Conservation (phyloP, 1,140 invertebrate species). For the Popillia japonica region DNA sequence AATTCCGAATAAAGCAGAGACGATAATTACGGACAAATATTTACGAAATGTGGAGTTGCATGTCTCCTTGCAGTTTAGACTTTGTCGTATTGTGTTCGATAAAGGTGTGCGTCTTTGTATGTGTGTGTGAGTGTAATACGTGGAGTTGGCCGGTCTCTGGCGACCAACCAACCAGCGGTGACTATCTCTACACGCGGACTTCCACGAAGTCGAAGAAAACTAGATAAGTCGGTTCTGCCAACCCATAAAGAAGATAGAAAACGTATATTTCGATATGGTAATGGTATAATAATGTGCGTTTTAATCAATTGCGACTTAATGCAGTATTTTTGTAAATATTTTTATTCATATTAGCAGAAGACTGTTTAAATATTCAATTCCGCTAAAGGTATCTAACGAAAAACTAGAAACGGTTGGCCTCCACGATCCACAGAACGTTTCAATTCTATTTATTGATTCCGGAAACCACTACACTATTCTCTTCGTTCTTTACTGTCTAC, state of each 20-base stretch:
- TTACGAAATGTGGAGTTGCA: slow-evolving; percentile 10
- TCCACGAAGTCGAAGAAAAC: neutral
- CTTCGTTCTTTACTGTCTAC: neutral
- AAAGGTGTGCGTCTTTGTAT: neutral
- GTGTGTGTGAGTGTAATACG: slow-evolving; percentile 7
- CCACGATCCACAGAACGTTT: neutral
- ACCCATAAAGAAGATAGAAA: neutral
- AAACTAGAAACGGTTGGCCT: neutral
- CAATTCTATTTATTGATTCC: slow-evolving; percentile 13
- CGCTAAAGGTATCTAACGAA: neutral
- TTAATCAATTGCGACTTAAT: too few relatives aligned
- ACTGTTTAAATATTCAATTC: too few relatives aligned
- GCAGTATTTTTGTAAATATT: too few relatives aligned
- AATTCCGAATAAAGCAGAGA: slow-evolving; percentile 10
- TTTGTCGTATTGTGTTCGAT: slow-evolving; percentile 6
- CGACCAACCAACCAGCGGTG: neutral
- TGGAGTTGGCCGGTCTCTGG: neutral
- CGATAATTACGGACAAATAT: slow-evolving; percentile 10
- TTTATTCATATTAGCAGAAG: too few relatives aligned
- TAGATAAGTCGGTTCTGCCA: neutral
- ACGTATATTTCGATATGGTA: neutral
- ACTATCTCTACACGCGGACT: neutral
- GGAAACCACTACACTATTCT: neutral
- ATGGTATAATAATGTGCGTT: too few relatives aligned
- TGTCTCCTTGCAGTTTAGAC: neutral